phyloP scores from a whole-genome alignment of 2,888 invertebrate species.

The Spisula solida region DNA sequence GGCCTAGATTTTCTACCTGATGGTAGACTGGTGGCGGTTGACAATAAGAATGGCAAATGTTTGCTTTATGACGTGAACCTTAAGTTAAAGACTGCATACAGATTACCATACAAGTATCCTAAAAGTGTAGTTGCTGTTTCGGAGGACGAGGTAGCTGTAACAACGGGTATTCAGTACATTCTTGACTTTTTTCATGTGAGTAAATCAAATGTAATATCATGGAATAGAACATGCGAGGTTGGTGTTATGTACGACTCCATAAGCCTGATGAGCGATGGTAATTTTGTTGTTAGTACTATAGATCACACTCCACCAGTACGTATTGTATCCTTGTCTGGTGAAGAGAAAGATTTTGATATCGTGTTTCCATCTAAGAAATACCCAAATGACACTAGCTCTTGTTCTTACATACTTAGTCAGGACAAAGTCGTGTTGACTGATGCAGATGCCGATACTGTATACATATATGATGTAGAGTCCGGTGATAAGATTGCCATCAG shows the following conservation, averaged over 20 bases:
- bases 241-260: not conserved
- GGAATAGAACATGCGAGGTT: not conserved
- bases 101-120: not conserved
- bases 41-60: conserved; percentile 25
- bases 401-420: conserved; percentile 15
- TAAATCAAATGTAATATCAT: conserved; percentile 2
- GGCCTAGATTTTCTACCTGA: conserved; percentile 27
- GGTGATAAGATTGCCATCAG: not conserved
- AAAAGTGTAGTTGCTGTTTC: conserved; percentile 9
- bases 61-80: conserved; percentile 23
- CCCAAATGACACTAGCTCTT: not conserved
- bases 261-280: conserved; percentile 12
- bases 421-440: conserved; percentile 33
- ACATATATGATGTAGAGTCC: conserved; percentile 32
- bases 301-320: conserved; percentile 15
- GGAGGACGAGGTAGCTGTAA: conserved; percentile 8
- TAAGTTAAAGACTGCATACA: not conserved
- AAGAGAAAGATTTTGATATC: conserved; percentile 26
- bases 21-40: conserved; percentile 27
- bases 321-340: conserved; percentile 28
- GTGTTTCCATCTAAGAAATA: conserved; percentile 30
- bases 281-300: conserved; percentile 8
- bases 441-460: not conserved
- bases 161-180: not conserved
- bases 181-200: conserved; percentile 12